Percentiles rank a stretch among this genome's conserved stretches.
These are phyloP conservation scores for Ctenopoma multispine DNA, from an alignment of 2,797 vertebrate genomes.

Conservation along the genomic window DNA sequence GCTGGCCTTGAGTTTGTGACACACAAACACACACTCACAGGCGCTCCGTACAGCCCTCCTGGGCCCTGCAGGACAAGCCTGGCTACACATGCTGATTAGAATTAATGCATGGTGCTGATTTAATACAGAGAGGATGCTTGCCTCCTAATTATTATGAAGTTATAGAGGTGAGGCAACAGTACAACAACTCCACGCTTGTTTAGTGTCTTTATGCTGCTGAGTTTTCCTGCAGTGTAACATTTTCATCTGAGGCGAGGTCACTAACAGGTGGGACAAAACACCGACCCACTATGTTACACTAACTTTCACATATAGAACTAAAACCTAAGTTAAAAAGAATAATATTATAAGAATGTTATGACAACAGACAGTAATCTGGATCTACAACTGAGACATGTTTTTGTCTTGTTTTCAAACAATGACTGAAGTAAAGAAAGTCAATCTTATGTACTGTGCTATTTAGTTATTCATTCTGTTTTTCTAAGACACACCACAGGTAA, in stretches of 20 bases:
- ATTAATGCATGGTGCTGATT: slow-evolving; percentile 78
- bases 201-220: slow-evolving; percentile 13
- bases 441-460: no score
- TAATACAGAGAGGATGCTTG: slow-evolving; percentile 71
- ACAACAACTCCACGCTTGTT: slow-evolving; percentile 31
- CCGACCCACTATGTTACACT: no score
- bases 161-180: slow-evolving; percentile 60
- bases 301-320: background rate
- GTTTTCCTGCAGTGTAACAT: slow-evolving; percentile 13
- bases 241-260: background rate
- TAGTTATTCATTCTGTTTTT: no score
- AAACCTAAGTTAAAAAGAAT: no score
- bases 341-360: no score
- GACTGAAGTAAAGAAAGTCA: no score
- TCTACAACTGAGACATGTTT: no score
- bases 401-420: no score
- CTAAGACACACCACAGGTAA: no score
- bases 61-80: slow-evolving; percentile 72
- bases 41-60: slow-evolving; percentile 25
- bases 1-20: slow-evolving; percentile 31
- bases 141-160: slow-evolving; percentile 76
- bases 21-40: background rate
- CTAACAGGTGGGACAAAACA: slow-evolving; percentile 4
- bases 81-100: slow-evolving; percentile 80
- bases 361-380: no score